Base-by-base conservation (phyloP, 2,888 invertebrate genomes). In the Lacanobia oleracea region DNA sequence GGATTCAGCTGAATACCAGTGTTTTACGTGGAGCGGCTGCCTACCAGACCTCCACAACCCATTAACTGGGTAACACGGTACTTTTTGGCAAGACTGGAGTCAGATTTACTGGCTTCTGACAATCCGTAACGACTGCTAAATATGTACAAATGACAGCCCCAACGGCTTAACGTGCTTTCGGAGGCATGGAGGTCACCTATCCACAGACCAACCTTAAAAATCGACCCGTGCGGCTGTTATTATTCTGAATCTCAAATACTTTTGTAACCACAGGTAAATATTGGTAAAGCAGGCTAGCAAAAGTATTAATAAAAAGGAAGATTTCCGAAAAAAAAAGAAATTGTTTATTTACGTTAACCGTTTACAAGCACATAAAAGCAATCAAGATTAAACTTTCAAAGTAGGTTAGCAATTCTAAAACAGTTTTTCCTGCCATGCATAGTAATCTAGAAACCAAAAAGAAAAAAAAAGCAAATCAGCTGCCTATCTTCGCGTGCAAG, bases 401-500 rank as follows among this genome's bases (percentile, higher is more conserved):
- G 77, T 78, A 78, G 78, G 77, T 78, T 65, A 78, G 60, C 61
- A 53, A 62, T 78, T 70, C 51, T 67, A 75, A 78, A 78, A 75
- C 45, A 40, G 77, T 57, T 74, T 77, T 70, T 45, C 66, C 63
- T 70, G 16, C 62, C 53, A 75, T 70, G 70, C 67, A 61, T 56
- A 62, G 56, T 51, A 70, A 75, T 75, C 80, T 80, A 76, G 67
- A 27, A 57, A 72, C 14, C 60, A 83, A 70, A 64, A 64, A 59
- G 56, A 51, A 51, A 79, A 84, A 79, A 69, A 73, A 64, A 40
- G 14, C 61, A 68, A 73, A 81, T 83, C 72, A 74, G 72, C 23
- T 61, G 71, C 76, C 78, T 75, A 79, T 79, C 84, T 83, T 84
- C 72, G 84, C 84, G 77, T 84, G 84, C 83, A 77, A 68, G 72